These are phyloP conservation scores for Phrynosoma platyrhinos DNA, from an alignment of 2,113 vertebrate genomes.

Conservation along the genomic window DNA sequence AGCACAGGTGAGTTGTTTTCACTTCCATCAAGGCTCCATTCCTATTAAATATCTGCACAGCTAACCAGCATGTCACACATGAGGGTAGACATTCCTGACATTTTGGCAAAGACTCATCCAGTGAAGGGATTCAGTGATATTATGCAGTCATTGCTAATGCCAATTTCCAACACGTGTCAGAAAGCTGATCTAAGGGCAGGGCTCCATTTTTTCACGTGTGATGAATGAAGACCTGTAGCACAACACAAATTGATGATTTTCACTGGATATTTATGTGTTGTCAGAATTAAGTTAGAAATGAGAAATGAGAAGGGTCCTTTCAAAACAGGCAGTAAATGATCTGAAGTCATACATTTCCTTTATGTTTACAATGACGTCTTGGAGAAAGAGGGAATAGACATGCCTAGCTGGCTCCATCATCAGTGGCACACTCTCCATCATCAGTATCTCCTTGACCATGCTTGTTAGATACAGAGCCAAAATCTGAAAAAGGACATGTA, in stretches of 20 bases:
- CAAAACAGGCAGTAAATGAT: neutral
- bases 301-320: neutral
- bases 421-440: too few relatives aligned
- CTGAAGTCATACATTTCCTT: neutral
- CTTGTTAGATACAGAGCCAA: neutral
- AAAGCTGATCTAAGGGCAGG: neutral
- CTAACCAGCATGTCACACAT: neutral
- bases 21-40: neutral
- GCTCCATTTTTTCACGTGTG: neutral
- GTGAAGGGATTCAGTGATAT: neutral
- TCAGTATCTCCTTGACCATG: neutral
- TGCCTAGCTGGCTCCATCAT: neutral
- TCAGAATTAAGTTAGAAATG: too few relatives aligned
- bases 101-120: constrained; percentile 8
- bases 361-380: neutral
- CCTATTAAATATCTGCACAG: neutral
- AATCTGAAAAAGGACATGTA: neutral
- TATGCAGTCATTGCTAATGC: neutral
- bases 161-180: neutral
- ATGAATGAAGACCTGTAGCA: neutral
- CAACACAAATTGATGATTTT: neutral
- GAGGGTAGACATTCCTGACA: constrained; percentile 8
- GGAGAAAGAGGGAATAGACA: neutral
- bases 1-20: neutral
- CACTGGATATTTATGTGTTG: neutral